Evolutionary conservation across 2,888 invertebrate genomes (phyloP).

Genomic region (Oithona nana): DNA sequence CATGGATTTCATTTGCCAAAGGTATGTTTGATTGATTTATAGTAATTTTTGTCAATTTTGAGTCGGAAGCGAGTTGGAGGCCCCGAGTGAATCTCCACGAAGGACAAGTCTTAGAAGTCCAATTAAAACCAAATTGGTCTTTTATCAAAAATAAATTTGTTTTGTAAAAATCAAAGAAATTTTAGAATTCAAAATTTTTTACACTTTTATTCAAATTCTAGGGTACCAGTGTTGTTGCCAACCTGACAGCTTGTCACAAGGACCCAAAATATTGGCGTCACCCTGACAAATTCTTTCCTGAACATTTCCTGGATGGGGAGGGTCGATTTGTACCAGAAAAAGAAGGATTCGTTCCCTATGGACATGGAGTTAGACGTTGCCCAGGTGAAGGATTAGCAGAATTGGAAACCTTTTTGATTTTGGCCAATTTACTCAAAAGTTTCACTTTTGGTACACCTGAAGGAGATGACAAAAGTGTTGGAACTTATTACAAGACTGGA

Average conservation of each 20-base stretch:
- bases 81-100: no score
- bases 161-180: no score
- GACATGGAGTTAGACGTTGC: not conserved
- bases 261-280: not conserved
- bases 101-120: no score
- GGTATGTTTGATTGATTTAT: not conserved
- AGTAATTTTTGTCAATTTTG: no score
- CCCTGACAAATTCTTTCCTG: conserved; percentile 7
- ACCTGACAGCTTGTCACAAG: conserved; percentile 8
- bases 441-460: not conserved
- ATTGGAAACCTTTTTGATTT: conserved; percentile 4
- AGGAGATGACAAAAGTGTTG: not conserved
- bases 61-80: no score
- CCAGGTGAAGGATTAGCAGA: conserved; percentile 6
- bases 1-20: conserved; percentile 4
- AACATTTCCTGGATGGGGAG: conserved; percentile 6
- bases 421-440: not conserved
- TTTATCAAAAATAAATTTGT: no score
- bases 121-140: no score
- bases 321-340: conserved; percentile 4
- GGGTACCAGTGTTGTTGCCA: conserved; percentile 6
- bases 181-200: not conserved
- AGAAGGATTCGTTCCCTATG: conserved; percentile 12
- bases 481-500: conserved; percentile 9
- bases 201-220: not conserved